Evolutionary conservation across 2,797 vertebrate species (phyloP).

Genomic region (Microctenopoma steveboyesi): DNA sequence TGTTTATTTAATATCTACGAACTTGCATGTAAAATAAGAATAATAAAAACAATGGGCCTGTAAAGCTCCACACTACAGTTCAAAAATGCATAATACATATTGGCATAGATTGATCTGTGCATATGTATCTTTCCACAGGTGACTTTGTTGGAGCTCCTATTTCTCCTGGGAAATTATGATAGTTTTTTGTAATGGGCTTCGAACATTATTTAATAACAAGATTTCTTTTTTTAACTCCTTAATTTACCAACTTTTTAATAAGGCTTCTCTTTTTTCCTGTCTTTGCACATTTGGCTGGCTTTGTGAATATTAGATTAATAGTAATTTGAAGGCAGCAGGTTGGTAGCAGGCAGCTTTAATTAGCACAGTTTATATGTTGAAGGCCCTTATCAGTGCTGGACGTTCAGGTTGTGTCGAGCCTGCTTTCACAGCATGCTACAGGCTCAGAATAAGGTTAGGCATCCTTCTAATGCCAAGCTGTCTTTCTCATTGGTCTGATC

Average conservation of each 20-base stretch:
- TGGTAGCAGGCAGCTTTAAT: constrained; percentile 62
- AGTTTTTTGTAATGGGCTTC: constrained; percentile 10
- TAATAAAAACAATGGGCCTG: neutral
- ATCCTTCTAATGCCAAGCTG: constrained; percentile 32
- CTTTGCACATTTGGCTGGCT: constrained; percentile 50
- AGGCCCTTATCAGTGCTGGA: constrained; percentile 55
- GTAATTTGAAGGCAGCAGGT: constrained; percentile 59
- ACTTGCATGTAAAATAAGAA: neutral
- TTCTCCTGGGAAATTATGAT: constrained; percentile 9
- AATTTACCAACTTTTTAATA: constrained; percentile 68
- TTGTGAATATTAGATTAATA: constrained; percentile 75
- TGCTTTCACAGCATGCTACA: constrained; percentile 34
- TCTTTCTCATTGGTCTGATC: neutral
- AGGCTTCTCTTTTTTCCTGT: constrained; percentile 43
- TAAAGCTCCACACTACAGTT: constrained; percentile 2
- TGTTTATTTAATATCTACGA: constrained; percentile 2
- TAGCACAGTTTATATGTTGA: constrained; percentile 54
- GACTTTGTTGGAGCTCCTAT: constrained; percentile 3
- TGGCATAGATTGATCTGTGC: constrained; percentile 16
- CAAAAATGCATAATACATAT: constrained; percentile 20
- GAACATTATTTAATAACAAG: constrained; percentile 55
- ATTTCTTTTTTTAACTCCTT: constrained; percentile 30
- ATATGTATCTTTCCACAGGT: constrained; percentile 34
- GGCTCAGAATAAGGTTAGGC: constrained; percentile 18
- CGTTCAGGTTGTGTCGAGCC: constrained; percentile 18